Evolutionary conservation across 2,888 invertebrate genomes (phyloP).

Genomic region (Rhingia campestris): DNA sequence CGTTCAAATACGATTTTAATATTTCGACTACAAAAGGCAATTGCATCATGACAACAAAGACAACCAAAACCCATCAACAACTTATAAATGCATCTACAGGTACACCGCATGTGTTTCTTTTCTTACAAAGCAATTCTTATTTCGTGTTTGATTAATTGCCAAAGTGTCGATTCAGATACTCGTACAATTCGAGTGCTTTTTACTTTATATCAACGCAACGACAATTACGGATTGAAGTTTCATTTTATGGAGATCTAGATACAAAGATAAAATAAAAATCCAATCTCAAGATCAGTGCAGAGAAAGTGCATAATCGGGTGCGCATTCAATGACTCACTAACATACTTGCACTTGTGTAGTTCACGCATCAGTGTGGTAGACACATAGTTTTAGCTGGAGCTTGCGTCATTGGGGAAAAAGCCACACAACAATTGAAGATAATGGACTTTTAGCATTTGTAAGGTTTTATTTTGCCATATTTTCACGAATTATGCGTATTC

Average conservation of each 20-base stretch:
- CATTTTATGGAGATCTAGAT: slow-evolving; percentile 5
- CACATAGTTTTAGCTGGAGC: background rate
- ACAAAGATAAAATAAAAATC: slow-evolving; percentile 2
- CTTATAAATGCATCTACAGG: background rate
- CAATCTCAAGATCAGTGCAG: slow-evolving; percentile 15
- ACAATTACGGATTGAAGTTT: slow-evolving; percentile 16
- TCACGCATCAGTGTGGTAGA: slow-evolving; percentile 1
- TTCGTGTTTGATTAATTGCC: slow-evolving; percentile 58
- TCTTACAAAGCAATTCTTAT: slow-evolving; percentile 23
- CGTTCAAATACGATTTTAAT: no score
- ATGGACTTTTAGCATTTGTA: background rate
- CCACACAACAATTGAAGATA: background rate
- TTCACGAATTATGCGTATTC: background rate
- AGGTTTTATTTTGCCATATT: background rate
- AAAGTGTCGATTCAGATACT: slow-evolving; percentile 45
- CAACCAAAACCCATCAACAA: slow-evolving; percentile 5
- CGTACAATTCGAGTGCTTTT: slow-evolving; percentile 23
- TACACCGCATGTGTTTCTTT: background rate
- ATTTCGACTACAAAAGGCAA: background rate
- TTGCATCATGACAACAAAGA: slow-evolving; percentile 34
- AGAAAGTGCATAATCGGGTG: slow-evolving; percentile 52
- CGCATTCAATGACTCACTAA: slow-evolving; percentile 37
- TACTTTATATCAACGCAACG: background rate
- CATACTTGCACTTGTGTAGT: slow-evolving; percentile 38
- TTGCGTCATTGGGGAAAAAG: slow-evolving; percentile 36